Conservation (phyloP, 2,888 invertebrate genomes). For the Hypomecis punctinalis region DNA sequence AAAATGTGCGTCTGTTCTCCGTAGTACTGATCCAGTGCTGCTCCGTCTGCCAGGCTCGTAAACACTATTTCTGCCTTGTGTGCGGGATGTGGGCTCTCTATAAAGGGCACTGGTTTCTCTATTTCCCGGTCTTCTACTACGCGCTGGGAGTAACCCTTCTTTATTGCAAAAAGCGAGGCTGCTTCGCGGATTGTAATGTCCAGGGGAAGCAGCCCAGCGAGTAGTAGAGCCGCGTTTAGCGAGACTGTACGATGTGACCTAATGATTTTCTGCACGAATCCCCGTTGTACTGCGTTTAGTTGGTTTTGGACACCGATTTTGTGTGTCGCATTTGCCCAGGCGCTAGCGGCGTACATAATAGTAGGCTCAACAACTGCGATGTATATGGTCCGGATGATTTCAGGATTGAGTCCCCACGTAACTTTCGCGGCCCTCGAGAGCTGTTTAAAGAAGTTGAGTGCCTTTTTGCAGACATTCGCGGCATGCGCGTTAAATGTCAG, state of each 20-base stretch:
- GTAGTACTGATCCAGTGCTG: not conserved
- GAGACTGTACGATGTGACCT: slow-evolving; percentile 1
- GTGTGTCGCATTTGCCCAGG: not conserved
- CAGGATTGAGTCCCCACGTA: slow-evolving; percentile 15
- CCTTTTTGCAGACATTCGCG: slow-evolving; percentile 10
- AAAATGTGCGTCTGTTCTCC: not conserved
- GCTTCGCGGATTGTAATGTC: slow-evolving; percentile 1
- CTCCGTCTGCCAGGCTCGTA: not conserved
- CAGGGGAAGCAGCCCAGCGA: not conserved
- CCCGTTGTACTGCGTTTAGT: not conserved
- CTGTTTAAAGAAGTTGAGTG: slow-evolving; percentile 4
- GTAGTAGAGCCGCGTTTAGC: not conserved
- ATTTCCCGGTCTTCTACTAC: not conserved
- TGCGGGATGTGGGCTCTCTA: not conserved
- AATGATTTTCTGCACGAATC: not conserved
- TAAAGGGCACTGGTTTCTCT: not conserved
- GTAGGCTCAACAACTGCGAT: slow-evolving; percentile 16
- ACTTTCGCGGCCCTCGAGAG: not conserved
- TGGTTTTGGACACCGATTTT: not conserved
- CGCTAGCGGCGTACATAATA: slow-evolving; percentile 12
- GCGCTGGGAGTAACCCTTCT: slow-evolving; percentile 2
- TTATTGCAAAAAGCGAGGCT: slow-evolving; percentile 3
- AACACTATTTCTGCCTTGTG: not conserved
- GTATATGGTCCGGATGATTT: slow-evolving; percentile 13
- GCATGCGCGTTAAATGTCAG: slow-evolving; percentile 23